phyloP scores from a whole-genome alignment of 2,113 vertebrate species.

The Engystomops pustulosus region DNA sequence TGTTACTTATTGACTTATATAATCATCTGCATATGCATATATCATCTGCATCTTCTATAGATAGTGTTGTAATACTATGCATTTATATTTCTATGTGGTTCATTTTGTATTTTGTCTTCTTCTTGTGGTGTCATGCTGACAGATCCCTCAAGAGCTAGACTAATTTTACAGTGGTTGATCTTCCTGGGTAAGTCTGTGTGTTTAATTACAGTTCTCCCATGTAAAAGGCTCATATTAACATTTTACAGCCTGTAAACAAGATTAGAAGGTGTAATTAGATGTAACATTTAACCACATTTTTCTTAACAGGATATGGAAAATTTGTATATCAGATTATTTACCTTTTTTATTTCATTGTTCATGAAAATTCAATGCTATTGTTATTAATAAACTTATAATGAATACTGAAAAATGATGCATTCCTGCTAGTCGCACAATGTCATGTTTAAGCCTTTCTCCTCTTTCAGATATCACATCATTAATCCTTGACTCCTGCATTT shows the following conservation, averaged over 20 bases:
- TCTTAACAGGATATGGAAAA: not conserved
- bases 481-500: no score
- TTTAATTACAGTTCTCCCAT: slow-evolving; percentile 36
- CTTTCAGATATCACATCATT: not conserved
- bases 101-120: not conserved
- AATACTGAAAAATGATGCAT: not conserved
- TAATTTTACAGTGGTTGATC: slow-evolving; percentile 47
- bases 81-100: not conserved
- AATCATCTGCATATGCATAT: no score
- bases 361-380: not conserved
- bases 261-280: slow-evolving; percentile 36
- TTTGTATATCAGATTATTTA: not conserved
- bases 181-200: slow-evolving; percentile 14
- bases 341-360: not conserved
- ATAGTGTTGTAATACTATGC: no score
- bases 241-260: slow-evolving; percentile 50
- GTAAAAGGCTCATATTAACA: slow-evolving; percentile 23
- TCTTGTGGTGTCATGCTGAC: slow-evolving; percentile 13
- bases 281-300: not conserved
- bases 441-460: not conserved
- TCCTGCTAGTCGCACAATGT: not conserved
- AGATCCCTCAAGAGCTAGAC: slow-evolving; percentile 33
- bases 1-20: no score
- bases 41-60: no score
- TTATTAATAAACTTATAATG: not conserved